Conservation (phyloP, 2,797 vertebrate genomes). For the Gorsachius magnificus region DNA sequence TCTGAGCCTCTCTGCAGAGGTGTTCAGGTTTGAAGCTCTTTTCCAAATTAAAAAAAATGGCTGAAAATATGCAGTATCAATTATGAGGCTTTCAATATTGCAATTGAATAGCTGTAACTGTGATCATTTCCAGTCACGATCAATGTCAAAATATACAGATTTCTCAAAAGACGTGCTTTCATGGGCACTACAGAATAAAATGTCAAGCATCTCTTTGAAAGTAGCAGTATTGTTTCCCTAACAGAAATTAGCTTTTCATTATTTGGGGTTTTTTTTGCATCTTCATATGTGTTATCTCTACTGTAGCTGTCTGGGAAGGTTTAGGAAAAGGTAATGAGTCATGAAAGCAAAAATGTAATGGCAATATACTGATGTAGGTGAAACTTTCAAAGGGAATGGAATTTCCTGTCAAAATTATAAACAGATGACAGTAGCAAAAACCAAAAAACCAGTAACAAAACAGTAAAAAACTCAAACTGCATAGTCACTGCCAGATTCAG, state of each 20-base stretch:
- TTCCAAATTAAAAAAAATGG: neutral
- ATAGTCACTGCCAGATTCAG: neutral
- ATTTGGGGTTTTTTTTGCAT: neutral
- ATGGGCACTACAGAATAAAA: neutral
- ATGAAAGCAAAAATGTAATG: neutral
- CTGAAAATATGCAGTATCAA: rapidly evolving
- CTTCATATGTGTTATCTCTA: neutral
- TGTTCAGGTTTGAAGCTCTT: neutral
- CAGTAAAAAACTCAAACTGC: neutral
- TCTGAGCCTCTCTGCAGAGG: neutral
- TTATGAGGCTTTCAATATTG: neutral
- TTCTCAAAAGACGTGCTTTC: neutral
- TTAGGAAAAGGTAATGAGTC: neutral
- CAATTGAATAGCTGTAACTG: neutral
- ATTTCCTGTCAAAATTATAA: neutral
- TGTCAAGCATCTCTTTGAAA: neutral
- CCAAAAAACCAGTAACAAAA: neutral
- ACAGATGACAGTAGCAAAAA: neutral
- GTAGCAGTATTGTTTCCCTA: neutral
- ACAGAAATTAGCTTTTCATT: neutral
- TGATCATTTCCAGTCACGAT: neutral
- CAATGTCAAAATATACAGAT: neutral
- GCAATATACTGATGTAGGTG: neutral
- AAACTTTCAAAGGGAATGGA: neutral
- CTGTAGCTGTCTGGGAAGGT: neutral